phyloP scores from a whole-genome alignment of 2,113 vertebrate genomes.

The Saguinus midas region DNA sequence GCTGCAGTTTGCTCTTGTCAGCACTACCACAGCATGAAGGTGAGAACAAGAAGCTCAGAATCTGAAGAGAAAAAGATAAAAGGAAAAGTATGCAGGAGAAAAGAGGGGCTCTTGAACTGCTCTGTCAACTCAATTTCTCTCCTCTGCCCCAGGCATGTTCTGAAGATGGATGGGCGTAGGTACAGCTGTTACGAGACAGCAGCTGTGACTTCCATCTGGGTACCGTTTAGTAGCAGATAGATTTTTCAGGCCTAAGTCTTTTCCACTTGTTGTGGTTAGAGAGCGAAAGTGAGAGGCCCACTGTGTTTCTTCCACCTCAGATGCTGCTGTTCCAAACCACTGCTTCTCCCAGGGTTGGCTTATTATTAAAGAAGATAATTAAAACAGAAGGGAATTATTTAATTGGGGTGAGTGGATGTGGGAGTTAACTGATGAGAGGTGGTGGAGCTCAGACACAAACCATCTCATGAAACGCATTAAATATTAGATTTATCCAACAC shows the following conservation, averaged over 20 bases:
- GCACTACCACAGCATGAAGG: constrained; percentile 54
- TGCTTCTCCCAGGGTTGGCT: constrained; percentile 41
- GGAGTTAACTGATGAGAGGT: constrained; percentile 43
- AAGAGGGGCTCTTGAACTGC: not conserved
- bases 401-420: constrained; percentile 1
- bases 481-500: not conserved
- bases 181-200: constrained; percentile 6
- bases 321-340: not conserved
- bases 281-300: constrained; percentile 53
- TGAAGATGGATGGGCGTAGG: constrained; percentile 27
- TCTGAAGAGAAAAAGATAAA: constrained; percentile 54
- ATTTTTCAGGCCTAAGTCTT: constrained; percentile 30
- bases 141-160: not conserved
- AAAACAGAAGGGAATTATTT: not conserved
- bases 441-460: not conserved
- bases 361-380: constrained; percentile 29
- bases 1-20: constrained; percentile 44
- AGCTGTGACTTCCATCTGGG: constrained; percentile 1
- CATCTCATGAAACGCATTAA: not conserved
- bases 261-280: constrained; percentile 44
- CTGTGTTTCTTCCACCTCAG: constrained; percentile 49
- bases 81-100: constrained; percentile 22
- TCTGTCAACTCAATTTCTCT: constrained; percentile 38
- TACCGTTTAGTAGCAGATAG: constrained; percentile 51
- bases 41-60: constrained; percentile 58